Evolutionary conservation across 2,888 invertebrate genomes (phyloP), one percentile per base, ranked within the genome.

Genomic region (Brachyptera putata): DNA sequence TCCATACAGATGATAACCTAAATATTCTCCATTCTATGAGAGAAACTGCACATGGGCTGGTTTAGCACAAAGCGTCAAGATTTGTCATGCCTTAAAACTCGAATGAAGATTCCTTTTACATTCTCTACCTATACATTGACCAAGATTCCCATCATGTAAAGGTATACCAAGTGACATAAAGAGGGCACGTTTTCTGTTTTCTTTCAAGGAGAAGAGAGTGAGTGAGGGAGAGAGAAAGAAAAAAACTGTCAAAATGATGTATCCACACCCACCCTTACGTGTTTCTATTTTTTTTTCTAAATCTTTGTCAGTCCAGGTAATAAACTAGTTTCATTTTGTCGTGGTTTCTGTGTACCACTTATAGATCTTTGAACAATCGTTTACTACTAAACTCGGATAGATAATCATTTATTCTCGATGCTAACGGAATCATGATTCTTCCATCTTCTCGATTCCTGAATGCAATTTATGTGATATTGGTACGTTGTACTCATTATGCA

Each of bases 381-480:
- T 30, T 30, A 30, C 30, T 30, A 11, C 11, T 30, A 30, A 30
- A 5, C 30, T 30, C 30, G 5, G 30, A 7, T 5, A 11, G 30
- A 30, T 7, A 30, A 30, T 30, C 5, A 30, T 30, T 7, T 30
- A 7, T 7, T 30, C 11, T 30, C 30, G 11, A 7, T 5, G 30
- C 30, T 30, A 30, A 30, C 30, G 30, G 30, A 30, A 30, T 30
- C n/a, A n/a, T n/a, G n/a, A n/a, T n/a, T n/a, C n/a, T n/a, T n/a
- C n/a, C n/a, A n/a, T n/a, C n/a, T n/a, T n/a, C n/a, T n/a, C n/a
- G n/a, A n/a, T n/a, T 41, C 46, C 46, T 4, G 46, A 18, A 21
- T 46, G 46, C 46, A 46, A 46, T 46, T 46, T 46, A 46, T 46
- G 41, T 41, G 41, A 41, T 41, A n/a, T n/a, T n/a, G n/a, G n/a